These are phyloP conservation scores for Phyto melanocephala DNA, from an alignment of 2,888 invertebrate genomes.

Conservation along the genomic window DNA sequence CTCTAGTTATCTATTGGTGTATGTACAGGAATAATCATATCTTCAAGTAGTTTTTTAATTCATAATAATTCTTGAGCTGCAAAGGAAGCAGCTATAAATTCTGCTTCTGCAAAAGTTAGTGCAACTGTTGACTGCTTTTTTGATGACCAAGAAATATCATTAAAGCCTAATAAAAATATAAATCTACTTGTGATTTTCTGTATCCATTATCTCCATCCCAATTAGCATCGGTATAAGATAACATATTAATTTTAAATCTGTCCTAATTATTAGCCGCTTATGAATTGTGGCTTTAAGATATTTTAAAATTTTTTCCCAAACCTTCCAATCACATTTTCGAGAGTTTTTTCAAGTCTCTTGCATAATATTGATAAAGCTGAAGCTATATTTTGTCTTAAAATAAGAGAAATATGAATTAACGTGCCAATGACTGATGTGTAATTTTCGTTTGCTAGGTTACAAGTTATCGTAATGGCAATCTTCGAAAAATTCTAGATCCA, in stretches of 20 bases:
- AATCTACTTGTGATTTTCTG: neutral
- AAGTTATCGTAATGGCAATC: too few species aligned
- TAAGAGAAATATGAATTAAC: conserved; percentile 5
- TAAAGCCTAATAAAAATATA: neutral
- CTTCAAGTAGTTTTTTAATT: neutral
- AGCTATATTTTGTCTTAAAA: conserved; percentile 15
- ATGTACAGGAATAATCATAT: neutral
- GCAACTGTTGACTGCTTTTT: neutral
- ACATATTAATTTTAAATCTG: neutral
- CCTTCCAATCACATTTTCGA: neutral
- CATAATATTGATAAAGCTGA: neutral
- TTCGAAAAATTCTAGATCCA: conserved; percentile 31
- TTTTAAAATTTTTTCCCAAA: neutral
- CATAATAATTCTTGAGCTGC: conserved; percentile 5
- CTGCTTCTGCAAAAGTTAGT: neutral
- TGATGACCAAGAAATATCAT: neutral
- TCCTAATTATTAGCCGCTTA: neutral
- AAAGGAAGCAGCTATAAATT: neutral
- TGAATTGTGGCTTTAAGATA: neutral
- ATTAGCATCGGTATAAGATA: neutral
- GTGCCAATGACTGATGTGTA: conserved; percentile 9
- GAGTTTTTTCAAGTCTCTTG: neutral
- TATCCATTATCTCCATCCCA: neutral
- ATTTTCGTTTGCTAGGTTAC: neutral
- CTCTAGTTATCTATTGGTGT: neutral